Base-by-base conservation (phyloP, 2,888 invertebrate genomes). In the Pogonocherus hispidulus region DNA sequence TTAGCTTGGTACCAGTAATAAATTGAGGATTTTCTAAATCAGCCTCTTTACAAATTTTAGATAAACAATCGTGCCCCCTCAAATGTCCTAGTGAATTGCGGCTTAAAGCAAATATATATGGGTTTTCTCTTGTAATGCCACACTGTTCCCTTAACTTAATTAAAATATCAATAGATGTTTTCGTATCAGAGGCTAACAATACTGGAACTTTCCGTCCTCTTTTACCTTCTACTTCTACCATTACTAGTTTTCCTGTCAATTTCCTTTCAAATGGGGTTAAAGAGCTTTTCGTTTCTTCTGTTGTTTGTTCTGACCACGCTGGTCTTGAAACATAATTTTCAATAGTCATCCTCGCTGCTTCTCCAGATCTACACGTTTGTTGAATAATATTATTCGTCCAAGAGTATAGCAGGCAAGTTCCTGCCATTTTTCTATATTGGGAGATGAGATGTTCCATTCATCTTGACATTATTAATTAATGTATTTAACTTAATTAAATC, bases 361-460 rank as follows among this genome's bases (percentile, higher is more conserved):
- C 76, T 6, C 70, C 71, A n/a, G 67, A 65, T 14, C 71, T 22
- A 32, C 64, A n/a, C n/a, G 60, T 69, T 76, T 76, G 56, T 75
- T 76, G 49, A 75, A 75, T 46, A 76, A 16, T 44, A 73, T 73
- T 16, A 75, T 70, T 54, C 63, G 46, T n/a, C 46, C 35, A 9
- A 71, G 52, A 5, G 59, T 60, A 20, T 65, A 55, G 11, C 54
- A 51, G 4, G 71, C 73, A 16, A 71, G 20, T 19, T 46, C 41
- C 19, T 8, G 19, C 67, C 67, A 71, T 3, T 20, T 20, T 47
- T 20, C 47, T 20, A 20, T 20, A 11, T 16, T 47, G 2, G 3
- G 1, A 2, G 3, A 11, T 11, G 27, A 27, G 27, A 27, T 27
- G 27, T 27, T 27, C 8, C 3, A 8, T 27, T 20, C 0, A 3